Evolutionary conservation across 2,888 invertebrate genomes (phyloP), one percentile per base, ranked within the genome.

Genomic region (Isotomurus palustris): DNA sequence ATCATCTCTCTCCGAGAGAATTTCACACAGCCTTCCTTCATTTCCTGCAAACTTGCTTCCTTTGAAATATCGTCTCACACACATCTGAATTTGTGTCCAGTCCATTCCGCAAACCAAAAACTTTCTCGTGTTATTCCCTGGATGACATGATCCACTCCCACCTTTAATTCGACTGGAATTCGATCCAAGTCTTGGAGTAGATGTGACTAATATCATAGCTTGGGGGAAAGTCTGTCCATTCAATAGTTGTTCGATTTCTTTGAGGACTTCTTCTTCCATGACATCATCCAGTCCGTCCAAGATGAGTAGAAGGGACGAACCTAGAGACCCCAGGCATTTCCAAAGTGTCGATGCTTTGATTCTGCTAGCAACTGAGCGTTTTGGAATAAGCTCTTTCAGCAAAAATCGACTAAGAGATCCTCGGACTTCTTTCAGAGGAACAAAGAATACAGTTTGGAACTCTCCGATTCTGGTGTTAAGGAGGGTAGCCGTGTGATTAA

Each of bases 171-270:
- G 47, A 40, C 29, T 27, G 35, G 41, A 25, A 48, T 32, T 29
- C 45, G 50, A 24, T 19, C 22, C 36, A 51, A 49, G 29, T 32
- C 53, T 51, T 58, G 76, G 75, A 36, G 74, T 77, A 40, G 80
- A 80, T 24, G 80, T 80, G 41, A 81, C 75, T 49, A 81, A 72
- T 22, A 81, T 76, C 55, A 79, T 75, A 2, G 78, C 78, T 59
- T 80, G 79, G 0, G 80, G 80, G 66, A 81, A 80, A 27, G 80
- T 72, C 53, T 78, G 76, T 4, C 81, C 81, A 67, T 80, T 80
- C 5, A 81, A 72, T 2, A 81, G 73, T 57, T 80, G 79, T 38
- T 76, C 73, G 1, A 79, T 77, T 67, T 80, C 80, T 32, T 67
- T 65, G n/a, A 75, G 75, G n/a, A 65, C 44, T 40, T 65, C 66